Base-by-base conservation (phyloP, 2,888 invertebrate genomes). In the Caenorhabditis sulstoni region DNA sequence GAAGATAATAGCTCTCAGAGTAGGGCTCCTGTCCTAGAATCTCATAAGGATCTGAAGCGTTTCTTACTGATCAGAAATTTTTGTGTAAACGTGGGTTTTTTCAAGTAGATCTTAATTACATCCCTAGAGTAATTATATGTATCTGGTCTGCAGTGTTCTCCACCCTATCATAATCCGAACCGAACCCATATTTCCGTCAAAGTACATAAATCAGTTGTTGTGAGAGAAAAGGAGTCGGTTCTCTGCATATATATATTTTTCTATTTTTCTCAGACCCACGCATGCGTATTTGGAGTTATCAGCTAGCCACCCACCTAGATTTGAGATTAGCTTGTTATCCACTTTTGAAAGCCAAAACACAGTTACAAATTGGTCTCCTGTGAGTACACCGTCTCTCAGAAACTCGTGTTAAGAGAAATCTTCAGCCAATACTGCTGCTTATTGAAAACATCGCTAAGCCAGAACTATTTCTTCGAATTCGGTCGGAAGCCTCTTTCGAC, bases 301-400 rank as follows among this genome's bases (percentile, higher is more conserved):
- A 49, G 47, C 61, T 52, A 62, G 70, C 70, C 70, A 64, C 55
- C 62, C 71, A 64, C 62, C 71, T 64, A 70, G 71, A 64, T 62
- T 70, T 16, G 23, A 70, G 70, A 62, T 71, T 62, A 71, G 57
- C 49, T 71, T 71, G 62, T 64, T 71, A 62, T 71, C 71, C 55
- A 39, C 55, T 71, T 71, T 59, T 57, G 52, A 70, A 55, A 45
- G 53, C 44, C 70, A 70, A 61, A 61, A 70, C 70, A 70, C 70
- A 70, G 53, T 52, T 53, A 52, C 52, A 44, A 53, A 53, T 53
- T 53, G 53, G 53, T 53, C 53, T 53, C 53, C 37, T 16, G 35
- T 3, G 53, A 53, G 35, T 53, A 37, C 53, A 53, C 53, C n/a
- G 53, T 53, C 14, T 29, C 29, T n/a, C n/a, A 52, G 29, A n/a